Evolutionary conservation across 2,113 vertebrate genomes (phyloP), one percentile per base, ranked within the genome.

Genomic region (Strix uralensis): DNA sequence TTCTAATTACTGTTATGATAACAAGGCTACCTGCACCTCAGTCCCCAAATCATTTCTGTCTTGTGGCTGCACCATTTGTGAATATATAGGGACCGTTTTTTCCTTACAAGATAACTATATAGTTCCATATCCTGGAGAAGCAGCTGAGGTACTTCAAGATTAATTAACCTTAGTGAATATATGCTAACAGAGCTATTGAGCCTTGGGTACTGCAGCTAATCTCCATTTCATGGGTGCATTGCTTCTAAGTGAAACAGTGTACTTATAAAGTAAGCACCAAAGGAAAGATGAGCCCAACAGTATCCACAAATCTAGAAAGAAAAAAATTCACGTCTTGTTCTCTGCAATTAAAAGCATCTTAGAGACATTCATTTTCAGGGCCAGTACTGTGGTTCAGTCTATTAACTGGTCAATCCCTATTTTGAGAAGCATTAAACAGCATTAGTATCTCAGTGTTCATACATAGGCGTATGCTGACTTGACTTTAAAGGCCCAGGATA

Each of bases 91-190:
- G 51, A 75, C 23, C 14, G 20, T 47, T 69, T 73, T 82, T 86
- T 17, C 71, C 62, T 75, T 71, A 42, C 26, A 36, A 5, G 72
- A 32, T 42, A 67, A 52, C 32, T 42, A 19, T 61, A 40, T 25
- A 71, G 34, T 42, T 89, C 81, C 70, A n/a, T 61, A 30, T 44
- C 52, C 72, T 57, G 57, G 42, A 80, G 57, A 75, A 92, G 74
- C 25, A 87, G 62, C 57, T 51, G 72, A 80, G 62, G 62, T 90
- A 66, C 82, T 90, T 92, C 78, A 81, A 42, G 78, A 87, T 94
- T 90, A 92, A 94, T 96, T 94, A 94, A 96, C 82, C 82, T 90
- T 71, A 47, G 52, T 81, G 86, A 80, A 67, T 92, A 75, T 66
- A 87, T 75, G 78, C 72, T 86, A 86, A 90, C 40, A 61, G 46